Percentiles rank a stretch among this genome's conserved stretches.
Evolutionary conservation across 2,113 vertebrate genomes (phyloP).

Genomic region (Antechinus flavipes): DNA sequence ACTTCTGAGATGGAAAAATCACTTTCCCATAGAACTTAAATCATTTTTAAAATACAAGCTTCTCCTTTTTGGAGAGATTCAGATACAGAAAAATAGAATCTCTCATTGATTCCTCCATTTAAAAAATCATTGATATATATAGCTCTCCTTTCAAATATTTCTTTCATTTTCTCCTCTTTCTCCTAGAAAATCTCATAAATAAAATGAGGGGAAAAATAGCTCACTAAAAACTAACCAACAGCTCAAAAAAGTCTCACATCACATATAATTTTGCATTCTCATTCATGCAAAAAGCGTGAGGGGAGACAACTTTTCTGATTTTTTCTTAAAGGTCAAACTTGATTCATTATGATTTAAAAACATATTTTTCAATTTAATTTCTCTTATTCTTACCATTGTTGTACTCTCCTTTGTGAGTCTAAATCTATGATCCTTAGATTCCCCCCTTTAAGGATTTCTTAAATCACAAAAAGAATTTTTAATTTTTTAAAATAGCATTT

Average conservation of each 20-base stretch:
- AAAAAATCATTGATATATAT: neutral
- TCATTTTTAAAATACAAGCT: neutral
- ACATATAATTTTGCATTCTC: neutral
- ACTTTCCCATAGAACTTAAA: neutral
- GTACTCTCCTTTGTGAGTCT: neutral
- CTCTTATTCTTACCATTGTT: neutral
- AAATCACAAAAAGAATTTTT: neutral
- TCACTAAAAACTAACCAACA: neutral
- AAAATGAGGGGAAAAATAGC: neutral
- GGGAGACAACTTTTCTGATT: neutral
- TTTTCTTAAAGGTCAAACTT: neutral
- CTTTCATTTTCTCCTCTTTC: neutral
- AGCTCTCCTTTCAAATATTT: neutral
- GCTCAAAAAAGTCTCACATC: neutral
- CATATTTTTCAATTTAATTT: neutral
- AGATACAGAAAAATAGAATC: neutral
- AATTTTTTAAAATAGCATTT: neutral
- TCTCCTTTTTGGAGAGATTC: neutral
- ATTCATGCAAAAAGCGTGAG: neutral
- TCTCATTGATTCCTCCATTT: neutral
- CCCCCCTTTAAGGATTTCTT: neutral
- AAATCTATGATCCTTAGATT: neutral
- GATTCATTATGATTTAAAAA: neutral
- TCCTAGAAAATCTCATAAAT: neutral
- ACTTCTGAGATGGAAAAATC: neutral